phyloP scores from a whole-genome alignment of 2,797 vertebrate genomes.

The Silurus lanzhouensis region DNA sequence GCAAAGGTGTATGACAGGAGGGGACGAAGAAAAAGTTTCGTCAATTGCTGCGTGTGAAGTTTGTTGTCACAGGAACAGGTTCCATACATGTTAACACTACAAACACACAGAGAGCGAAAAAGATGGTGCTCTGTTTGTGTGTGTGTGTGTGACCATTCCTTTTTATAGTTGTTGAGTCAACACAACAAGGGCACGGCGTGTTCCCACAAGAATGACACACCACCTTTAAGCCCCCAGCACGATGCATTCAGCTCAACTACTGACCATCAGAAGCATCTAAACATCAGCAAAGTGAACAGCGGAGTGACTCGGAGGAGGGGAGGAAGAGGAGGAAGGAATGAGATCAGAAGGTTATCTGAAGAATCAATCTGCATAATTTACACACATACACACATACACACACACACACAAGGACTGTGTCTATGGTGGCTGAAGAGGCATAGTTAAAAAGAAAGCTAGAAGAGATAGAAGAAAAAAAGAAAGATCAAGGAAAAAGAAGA shows the following conservation, averaged over 20 bases:
- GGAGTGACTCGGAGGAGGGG: not conserved
- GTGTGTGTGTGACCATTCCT: slow-evolving; percentile 45
- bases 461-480: not conserved
- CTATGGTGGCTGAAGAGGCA: not conserved
- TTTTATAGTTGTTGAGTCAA: slow-evolving; percentile 66
- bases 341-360: not conserved
- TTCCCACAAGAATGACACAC: slow-evolving; percentile 51
- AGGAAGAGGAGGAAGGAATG: not conserved
- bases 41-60: not conserved
- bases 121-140: slow-evolving; percentile 34
- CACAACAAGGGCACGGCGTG: slow-evolving; percentile 53
- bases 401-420: not conserved
- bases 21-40: not conserved
- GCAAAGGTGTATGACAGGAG: not conserved
- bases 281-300: not conserved
- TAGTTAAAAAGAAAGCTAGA: too few species aligned
- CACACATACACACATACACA: not conserved
- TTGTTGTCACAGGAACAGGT: slow-evolving; percentile 44
- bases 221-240: slow-evolving; percentile 21
- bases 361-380: not conserved
- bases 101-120: slow-evolving; percentile 59
- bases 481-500: not conserved
- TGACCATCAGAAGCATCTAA: slow-evolving; percentile 2
- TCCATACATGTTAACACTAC: slow-evolving; percentile 67
- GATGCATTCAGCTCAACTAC: not conserved